Conservation (phyloP, 2,888 invertebrate species). For the Notodonta ziczac region DNA sequence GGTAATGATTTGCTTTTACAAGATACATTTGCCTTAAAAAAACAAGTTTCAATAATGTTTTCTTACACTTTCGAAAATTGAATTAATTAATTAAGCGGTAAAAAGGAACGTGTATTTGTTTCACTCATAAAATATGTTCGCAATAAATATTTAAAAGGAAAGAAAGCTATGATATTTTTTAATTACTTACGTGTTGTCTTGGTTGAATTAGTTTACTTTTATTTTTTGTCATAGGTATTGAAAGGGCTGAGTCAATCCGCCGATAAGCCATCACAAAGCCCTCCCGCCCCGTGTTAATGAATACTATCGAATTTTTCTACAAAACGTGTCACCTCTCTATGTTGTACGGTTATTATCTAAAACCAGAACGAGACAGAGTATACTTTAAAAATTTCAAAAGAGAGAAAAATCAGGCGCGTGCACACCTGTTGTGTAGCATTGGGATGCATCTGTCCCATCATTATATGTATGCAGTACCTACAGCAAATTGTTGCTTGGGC, state of each 20-base stretch:
- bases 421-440: constrained; percentile 62
- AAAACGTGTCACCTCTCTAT: constrained; percentile 16
- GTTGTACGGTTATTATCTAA: constrained; percentile 31
- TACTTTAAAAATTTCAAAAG: constrained; percentile 24
- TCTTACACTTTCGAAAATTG: background rate
- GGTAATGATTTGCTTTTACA: background rate
- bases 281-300: background rate
- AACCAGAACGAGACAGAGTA: constrained; percentile 40
- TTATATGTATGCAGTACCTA: constrained; percentile 45
- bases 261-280: too few species aligned
- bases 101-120: background rate
- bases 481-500: constrained; percentile 39
- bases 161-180: background rate
- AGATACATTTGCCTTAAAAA: background rate
- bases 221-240: background rate
- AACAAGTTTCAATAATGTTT: background rate
- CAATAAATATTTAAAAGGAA: constrained; percentile 14
- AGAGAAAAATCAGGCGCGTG: constrained; percentile 53
- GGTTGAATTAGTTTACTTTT: background rate
- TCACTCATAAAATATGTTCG: constrained; percentile 7
- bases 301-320: background rate
- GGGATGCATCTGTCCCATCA: constrained; percentile 60
- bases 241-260: too few species aligned
- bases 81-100: background rate
- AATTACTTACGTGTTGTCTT: too few species aligned